Evolutionary conservation across 1,140 invertebrate genomes (phyloP).

Genomic region (Hyles vespertilio): DNA sequence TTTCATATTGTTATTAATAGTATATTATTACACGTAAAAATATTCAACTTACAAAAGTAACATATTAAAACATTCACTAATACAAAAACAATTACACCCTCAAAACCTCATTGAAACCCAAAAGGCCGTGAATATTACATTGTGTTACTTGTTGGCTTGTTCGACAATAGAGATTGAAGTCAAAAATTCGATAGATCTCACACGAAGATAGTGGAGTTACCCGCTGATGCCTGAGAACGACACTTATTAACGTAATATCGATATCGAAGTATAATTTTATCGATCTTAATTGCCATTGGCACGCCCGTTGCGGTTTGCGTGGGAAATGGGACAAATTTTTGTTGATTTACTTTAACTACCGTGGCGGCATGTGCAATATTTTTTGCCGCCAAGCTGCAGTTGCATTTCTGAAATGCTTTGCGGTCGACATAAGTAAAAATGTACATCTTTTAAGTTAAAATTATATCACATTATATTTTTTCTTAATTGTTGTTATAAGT

Average conservation of each 20-base stretch:
- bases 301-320: slow-evolving; percentile 48
- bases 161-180: slow-evolving; percentile 28
- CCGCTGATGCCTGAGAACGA: slow-evolving; percentile 60
- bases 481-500: too few relatives aligned
- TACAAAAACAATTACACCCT: slow-evolving; percentile 14
- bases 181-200: slow-evolving; percentile 56
- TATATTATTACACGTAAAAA: too few relatives aligned
- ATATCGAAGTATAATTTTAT: slow-evolving; percentile 19
- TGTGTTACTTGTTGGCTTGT: too few relatives aligned
- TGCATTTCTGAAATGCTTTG: neutral
- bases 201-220: slow-evolving; percentile 56
- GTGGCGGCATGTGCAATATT: slow-evolving; percentile 10
- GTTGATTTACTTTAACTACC: slow-evolving; percentile 18
- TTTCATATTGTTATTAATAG: too few relatives aligned
- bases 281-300: slow-evolving; percentile 34
- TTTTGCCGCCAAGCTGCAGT: slow-evolving; percentile 7
- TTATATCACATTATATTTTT: too few relatives aligned
- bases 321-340: slow-evolving; percentile 37
- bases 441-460: too few relatives aligned
- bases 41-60: neutral
- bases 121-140: slow-evolving; percentile 23
- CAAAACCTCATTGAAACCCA: slow-evolving; percentile 18
- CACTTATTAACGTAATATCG: slow-evolving; percentile 52
- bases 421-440: neutral
- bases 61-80: neutral